Evolutionary conservation across 2,888 invertebrate species (phyloP).

Genomic region (Scaptomyza polygonia): DNA sequence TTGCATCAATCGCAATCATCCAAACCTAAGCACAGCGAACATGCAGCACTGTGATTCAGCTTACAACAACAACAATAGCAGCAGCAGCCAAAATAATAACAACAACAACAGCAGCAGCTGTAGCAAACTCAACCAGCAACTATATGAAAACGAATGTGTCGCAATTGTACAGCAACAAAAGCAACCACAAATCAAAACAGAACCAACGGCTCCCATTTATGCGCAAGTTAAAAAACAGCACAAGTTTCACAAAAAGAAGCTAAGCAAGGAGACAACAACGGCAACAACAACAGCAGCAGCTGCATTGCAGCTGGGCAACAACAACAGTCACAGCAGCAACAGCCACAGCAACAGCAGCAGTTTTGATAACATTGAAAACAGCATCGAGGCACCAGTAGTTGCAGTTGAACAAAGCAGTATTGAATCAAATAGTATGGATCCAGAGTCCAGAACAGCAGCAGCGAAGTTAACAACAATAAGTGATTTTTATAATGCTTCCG

Average conservation of each 20-base stretch:
- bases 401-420: slow-evolving; percentile 23
- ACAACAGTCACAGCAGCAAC: slow-evolving; percentile 41
- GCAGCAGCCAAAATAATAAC: slow-evolving; percentile 37
- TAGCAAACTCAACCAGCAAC: slow-evolving; percentile 68
- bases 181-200: slow-evolving; percentile 19
- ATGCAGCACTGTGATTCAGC: slow-evolving; percentile 58
- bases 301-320: slow-evolving; percentile 41
- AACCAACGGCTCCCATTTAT: slow-evolving; percentile 77
- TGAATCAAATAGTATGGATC: slow-evolving; percentile 26
- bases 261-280: slow-evolving; percentile 27
- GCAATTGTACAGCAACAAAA: slow-evolving; percentile 64
- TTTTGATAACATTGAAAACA: slow-evolving; percentile 63
- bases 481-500: slow-evolving; percentile 67
- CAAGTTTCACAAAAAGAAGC: slow-evolving; percentile 83
- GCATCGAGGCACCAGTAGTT: slow-evolving; percentile 16
- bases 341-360: slow-evolving; percentile 48
- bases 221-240: slow-evolving; percentile 84
- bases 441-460: slow-evolving; percentile 21
- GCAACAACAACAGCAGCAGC: slow-evolving; percentile 25
- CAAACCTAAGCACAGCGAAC: slow-evolving; percentile 20
- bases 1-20: slow-evolving; percentile 18
- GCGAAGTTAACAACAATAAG: slow-evolving; percentile 39
- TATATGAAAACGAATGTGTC: slow-evolving; percentile 82
- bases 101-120: slow-evolving; percentile 34
- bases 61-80: slow-evolving; percentile 40